Evolutionary conservation across 2,113 vertebrate genomes (phyloP), one percentile per base, ranked within the genome.

Genomic region (Vireo altiloquus): DNA sequence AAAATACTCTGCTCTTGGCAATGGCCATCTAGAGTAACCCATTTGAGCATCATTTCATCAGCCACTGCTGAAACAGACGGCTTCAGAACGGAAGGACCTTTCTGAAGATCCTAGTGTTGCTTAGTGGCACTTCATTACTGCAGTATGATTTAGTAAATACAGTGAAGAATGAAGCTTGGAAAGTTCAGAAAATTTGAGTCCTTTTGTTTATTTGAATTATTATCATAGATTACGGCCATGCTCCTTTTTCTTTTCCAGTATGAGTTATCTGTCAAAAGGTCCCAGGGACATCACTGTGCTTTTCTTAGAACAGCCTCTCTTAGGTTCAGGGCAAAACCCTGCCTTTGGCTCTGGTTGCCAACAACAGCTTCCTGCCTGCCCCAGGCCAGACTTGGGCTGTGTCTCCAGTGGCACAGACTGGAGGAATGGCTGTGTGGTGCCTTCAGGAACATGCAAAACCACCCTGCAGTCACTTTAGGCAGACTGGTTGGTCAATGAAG

Each of bases 351-450:
- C 9, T 46, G 56, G 8, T 6, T 22, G 50, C 59, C 56, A 61
- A 15, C 11, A 46, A 9, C 42, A 84, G 20, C 61, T 56, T 61
- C 31, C 23, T 71, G 31, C 40, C 69, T 56, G 39, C 69, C 49
- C 37, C 71, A 35, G 53, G n/a, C 25, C n/a, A 75, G 35, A 11
- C 21, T 47, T 0, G 1, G 18, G 66, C 63, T 35, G 21, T 68
- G 57, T 31, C 40, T 71, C 14, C 66, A 27, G 56, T 1, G 9
- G 57, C 59, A 44, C 46, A 78, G 69, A 7, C 37, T 22, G 52
- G 35, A 57, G 61, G 27, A 19, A 25, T 0, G 8, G 59, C 33
- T 60, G 33, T 0, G 0, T 35, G 39, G 15, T 87, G 78, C 50
- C 60, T 74, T 53, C 7, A 10, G 90, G 27, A 87, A 46, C 0